phyloP scores from a whole-genome alignment of 2,113 vertebrate genomes.

The Erythrocebus patas region DNA sequence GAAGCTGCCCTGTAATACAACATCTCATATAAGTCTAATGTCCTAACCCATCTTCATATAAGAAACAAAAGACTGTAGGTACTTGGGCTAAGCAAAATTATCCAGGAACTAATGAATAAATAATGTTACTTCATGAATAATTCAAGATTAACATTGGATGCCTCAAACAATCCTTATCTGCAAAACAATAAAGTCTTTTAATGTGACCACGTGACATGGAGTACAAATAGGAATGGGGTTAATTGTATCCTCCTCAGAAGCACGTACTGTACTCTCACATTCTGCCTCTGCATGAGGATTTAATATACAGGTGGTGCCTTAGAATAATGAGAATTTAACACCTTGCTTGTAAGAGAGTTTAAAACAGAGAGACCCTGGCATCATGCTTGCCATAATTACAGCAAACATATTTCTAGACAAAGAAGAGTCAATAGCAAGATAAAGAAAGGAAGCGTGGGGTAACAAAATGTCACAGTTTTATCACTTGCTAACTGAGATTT shows the following conservation, averaged over 20 bases:
- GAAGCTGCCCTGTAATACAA: slow-evolving; percentile 8
- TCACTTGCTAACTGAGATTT: neutral
- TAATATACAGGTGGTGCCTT: neutral
- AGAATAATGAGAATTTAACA: slow-evolving; percentile 28
- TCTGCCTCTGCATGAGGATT: neutral
- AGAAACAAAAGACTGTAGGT: slow-evolving; percentile 73
- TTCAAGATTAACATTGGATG: slow-evolving; percentile 76
- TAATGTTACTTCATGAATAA: slow-evolving; percentile 83
- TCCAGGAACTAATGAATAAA: slow-evolving; percentile 83
- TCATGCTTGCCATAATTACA: neutral
- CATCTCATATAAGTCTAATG: slow-evolving; percentile 59
- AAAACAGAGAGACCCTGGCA: neutral
- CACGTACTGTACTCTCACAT: neutral
- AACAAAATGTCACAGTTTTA: neutral
- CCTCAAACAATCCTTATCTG: slow-evolving; percentile 81
- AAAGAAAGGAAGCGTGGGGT: neutral
- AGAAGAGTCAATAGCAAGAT: neutral
- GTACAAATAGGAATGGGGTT: slow-evolving; percentile 54
- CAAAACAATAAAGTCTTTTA: slow-evolving; percentile 79
- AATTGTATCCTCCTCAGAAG: slow-evolving; percentile 30
- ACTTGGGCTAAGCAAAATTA: slow-evolving; percentile 77
- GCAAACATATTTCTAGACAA: neutral
- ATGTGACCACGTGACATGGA: slow-evolving; percentile 46
- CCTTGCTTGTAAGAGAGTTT: neutral
- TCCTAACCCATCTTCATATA: neutral